Evolutionary conservation across 2,797 vertebrate genomes (phyloP), one percentile per base, ranked within the genome.

Genomic region (Benthosema pterotum): DNA sequence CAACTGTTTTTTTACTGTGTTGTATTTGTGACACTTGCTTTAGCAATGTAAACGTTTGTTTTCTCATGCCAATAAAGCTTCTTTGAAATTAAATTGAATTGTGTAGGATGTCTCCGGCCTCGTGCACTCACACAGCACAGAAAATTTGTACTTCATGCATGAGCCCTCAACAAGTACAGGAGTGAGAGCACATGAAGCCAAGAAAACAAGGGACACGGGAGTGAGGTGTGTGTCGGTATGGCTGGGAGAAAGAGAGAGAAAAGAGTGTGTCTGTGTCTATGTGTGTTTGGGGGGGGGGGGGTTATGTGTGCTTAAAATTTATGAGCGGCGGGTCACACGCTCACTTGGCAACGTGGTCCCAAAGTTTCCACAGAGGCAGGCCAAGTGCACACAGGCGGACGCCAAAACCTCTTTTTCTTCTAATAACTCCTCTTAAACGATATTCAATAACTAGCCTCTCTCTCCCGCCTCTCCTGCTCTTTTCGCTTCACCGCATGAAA

Each of bases 341-440:
- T 88, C 79, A 66, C 88, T 91, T 92, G 93, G 92, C 92, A 76
- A 84, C 86, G 75, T 90, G 83, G 87, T 84, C 86, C 79, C 52
- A 17, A 90, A 93, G 86, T 93, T 94, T 93, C 92, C 93, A 92
- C 85, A 78, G 72, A 67, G 73, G 19, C 63, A 80, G 80, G 89
- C 92, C 91, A 92, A 93, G 87, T 74, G 65, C 75, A 75, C 75
- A 74, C 42, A 83, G 81, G 80, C 72, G 75, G 85, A 82, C 75
- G 75, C 83, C 83, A 86, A 87, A 84, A 65, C 71, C 73, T 54
- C 57, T 76, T 82, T 78, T 79, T 85, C 81, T 79, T 79, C 87
- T 81, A 90, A 82, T 84, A 89, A 84, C 84, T 82, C 75, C 64
- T 60, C 80, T 83, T 88, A 85, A 90, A 86, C 69, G 69, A 87